Percentiles rank a stretch among this genome's conserved stretches.
Evolutionary conservation across 2,113 vertebrate species (phyloP).

Genomic region (Gopherus flavomarginatus): DNA sequence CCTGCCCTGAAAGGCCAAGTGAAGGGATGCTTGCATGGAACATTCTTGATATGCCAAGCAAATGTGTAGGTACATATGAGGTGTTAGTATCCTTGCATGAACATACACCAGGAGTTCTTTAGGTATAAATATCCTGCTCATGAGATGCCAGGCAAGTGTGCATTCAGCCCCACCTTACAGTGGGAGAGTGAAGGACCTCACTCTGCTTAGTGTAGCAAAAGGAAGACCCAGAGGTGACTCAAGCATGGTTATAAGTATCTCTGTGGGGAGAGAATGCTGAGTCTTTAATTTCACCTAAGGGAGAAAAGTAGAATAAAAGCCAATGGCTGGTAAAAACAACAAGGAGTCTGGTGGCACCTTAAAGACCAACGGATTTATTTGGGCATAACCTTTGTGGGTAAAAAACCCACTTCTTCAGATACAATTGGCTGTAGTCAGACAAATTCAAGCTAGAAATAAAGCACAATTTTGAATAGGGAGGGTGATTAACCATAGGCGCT

Average conservation of each 20-base stretch:
- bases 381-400: too few species aligned
- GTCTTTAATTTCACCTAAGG: background rate
- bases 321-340: background rate
- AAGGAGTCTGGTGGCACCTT: too few species aligned
- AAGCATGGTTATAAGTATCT: background rate
- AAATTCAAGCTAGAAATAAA: background rate
- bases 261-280: background rate
- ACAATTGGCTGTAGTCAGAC: background rate
- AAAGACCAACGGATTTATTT: too few species aligned
- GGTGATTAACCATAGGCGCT: background rate
- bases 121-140: background rate
- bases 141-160: background rate
- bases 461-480: background rate
- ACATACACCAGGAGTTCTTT: too few species aligned
- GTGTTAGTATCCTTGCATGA: too few species aligned
- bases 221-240: background rate
- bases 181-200: background rate
- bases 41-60: too few species aligned
- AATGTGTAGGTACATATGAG: too few species aligned
- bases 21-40: too few species aligned
- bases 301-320: background rate
- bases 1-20: too few species aligned
- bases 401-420: too few species aligned
- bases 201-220: background rate
- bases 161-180: background rate